Percentiles rank a stretch among this genome's conserved stretches.
Evolutionary conservation across 2,888 invertebrate species (phyloP).

Genomic region (Campoplex nolae): DNA sequence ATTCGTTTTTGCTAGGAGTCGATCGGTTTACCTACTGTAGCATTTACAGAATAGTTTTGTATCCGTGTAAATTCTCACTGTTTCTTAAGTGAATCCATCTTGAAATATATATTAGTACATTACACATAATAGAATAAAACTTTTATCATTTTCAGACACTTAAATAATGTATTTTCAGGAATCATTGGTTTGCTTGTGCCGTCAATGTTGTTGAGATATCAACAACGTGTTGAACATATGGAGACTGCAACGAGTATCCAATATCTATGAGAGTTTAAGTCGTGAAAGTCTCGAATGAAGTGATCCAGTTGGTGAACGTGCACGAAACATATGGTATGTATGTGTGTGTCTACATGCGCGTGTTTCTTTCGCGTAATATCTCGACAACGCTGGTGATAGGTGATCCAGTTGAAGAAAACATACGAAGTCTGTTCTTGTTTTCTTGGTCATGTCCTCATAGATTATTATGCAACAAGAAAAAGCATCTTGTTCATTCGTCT

Average conservation of each 20-base stretch:
- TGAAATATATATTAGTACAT: too few relatives aligned
- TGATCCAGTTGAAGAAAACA: constrained; percentile 55
- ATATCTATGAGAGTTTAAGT: constrained; percentile 50
- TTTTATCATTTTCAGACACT: not conserved
- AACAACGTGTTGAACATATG: constrained; percentile 43
- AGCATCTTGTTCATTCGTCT: constrained; percentile 57
- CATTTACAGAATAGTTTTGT: too few relatives aligned
- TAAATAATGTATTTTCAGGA: constrained; percentile 9
- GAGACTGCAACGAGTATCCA: constrained; percentile 45
- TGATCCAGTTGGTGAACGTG: constrained; percentile 46
- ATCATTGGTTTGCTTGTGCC: not conserved
- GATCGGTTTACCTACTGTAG: too few relatives aligned
- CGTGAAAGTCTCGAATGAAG: constrained; percentile 14
- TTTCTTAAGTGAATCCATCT: too few relatives aligned
- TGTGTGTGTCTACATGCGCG: not conserved
- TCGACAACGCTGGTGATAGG: constrained; percentile 30
- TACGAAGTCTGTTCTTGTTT: constrained; percentile 57
- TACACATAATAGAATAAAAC: not conserved
- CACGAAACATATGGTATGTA: not conserved
- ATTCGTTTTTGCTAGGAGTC: too few relatives aligned
- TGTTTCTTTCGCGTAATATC: constrained; percentile 40
- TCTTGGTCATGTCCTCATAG: constrained; percentile 54
- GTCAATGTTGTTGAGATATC: constrained; percentile 2
- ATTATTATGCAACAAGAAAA: constrained; percentile 65
- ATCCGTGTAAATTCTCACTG: too few relatives aligned